These are phyloP conservation scores for Probosciger aterrimus DNA, from an alignment of 2,113 vertebrate genomes.

Conservation along the genomic window DNA sequence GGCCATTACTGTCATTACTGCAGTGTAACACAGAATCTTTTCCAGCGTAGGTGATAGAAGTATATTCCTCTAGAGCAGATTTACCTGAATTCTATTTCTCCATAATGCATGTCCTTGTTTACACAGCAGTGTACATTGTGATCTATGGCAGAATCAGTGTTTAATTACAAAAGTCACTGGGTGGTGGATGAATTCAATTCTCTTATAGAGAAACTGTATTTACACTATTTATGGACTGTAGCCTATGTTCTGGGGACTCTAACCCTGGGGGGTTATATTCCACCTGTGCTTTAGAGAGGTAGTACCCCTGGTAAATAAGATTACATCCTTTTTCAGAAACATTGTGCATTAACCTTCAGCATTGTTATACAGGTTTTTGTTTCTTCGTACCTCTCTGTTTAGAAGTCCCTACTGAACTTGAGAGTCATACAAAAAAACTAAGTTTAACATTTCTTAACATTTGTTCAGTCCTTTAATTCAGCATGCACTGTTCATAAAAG, in stretches of 20 bases:
- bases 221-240: neutral
- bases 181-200: neutral
- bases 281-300: neutral
- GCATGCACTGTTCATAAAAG: constrained; percentile 8
- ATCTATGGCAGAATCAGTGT: neutral
- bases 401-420: neutral
- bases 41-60: neutral
- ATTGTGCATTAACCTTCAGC: neutral
- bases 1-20: neutral
- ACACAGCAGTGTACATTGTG: neutral
- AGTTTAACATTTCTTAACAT: constrained; percentile 1
- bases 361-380: neutral
- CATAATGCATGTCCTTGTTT: neutral
- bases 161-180: neutral
- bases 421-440: neutral
- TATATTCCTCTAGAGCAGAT: neutral
- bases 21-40: neutral
- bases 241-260: neutral
- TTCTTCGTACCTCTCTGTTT: neutral
- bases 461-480: constrained; percentile 49
- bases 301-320: neutral
- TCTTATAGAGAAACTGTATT: neutral
- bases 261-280: neutral
- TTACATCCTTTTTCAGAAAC: neutral
- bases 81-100: neutral